Evolutionary conservation across 2,888 invertebrate genomes (phyloP), one percentile per base, ranked within the genome.

Genomic region (Luperina nickerlii): DNA sequence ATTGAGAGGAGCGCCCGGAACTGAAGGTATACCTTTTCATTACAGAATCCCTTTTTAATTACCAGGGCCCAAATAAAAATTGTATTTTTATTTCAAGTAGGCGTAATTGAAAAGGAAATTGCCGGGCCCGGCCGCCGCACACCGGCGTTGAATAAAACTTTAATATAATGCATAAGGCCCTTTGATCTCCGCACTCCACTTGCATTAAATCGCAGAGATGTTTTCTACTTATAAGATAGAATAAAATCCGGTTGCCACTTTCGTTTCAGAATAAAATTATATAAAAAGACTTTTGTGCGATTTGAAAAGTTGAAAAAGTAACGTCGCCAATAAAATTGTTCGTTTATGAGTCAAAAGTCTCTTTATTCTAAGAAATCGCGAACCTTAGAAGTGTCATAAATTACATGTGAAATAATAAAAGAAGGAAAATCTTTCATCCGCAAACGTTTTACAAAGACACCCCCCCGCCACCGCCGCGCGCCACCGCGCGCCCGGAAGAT

Each of bases 1-100:
- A 96, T 96, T 95, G 96, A 96, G 96, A 96, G 96, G 94, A 96
- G 95, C 95, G 94, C 93, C 96, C 96, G 96, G 95, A 96, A 96
- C 96, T 94, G 94, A 90, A 95, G 94, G 96, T 96, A 96, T 96
- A 97, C 96, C 96, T 96, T 97, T 96, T 96, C 96, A 96, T 96
- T 96, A 96, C 96, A 95, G 95, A 96, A 96, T 96, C 96, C 96
- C 96, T 96, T 96, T 97, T 97, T 97, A 97, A 97, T 97, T 97
- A 96, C 96, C 95, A 95, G 93, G 94, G 94, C 93, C 95, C 94
- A 95, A 96, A 96, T 95, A 96, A 97, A 96, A 96, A 96, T 96
- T 96, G 96, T 96, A 95, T 96, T 96, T 95, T 96, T 96, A 96
- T 96, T 96, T 95, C 96, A 96, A 97, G 96, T 95, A 95, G 96